These are phyloP conservation scores for Tetragonisca angustula DNA, from an alignment of 2,888 invertebrate genomes.

Conservation along the genomic window DNA sequence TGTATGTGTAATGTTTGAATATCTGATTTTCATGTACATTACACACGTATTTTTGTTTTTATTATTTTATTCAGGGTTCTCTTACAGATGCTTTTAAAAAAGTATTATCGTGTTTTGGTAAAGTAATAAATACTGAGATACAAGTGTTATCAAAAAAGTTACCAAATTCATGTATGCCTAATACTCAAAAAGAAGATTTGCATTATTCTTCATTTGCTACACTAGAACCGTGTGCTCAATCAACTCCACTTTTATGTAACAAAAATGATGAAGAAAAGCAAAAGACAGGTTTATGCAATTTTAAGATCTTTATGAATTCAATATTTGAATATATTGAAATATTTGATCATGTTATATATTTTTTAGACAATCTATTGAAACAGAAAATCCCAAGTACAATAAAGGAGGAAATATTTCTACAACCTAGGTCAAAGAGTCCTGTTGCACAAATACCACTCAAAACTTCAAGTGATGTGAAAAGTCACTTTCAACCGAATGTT, in stretches of 20 bases:
- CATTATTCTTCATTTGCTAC: too few species aligned
- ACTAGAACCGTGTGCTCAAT: conserved; percentile 33
- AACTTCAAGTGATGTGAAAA: background rate
- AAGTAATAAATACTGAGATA: conserved; percentile 50
- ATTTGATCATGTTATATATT: background rate
- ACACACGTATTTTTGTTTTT: background rate
- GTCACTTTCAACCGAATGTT: background rate
- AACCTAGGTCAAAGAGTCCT: background rate
- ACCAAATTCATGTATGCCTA: background rate
- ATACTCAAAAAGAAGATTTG: background rate
- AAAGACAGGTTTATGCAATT: conserved; percentile 8
- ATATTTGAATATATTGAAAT: background rate
- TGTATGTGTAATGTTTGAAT: conserved; percentile 50
- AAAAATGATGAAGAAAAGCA: background rate
- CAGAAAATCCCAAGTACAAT: background rate
- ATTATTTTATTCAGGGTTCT: conserved; percentile 63
- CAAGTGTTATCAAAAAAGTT: conserved; percentile 21
- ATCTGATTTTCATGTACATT: background rate
- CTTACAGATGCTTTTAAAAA: conserved; percentile 69
- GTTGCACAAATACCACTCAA: background rate
- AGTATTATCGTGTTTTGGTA: conserved; percentile 69
- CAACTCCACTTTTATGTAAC: conserved; percentile 7
- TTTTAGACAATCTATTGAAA: conserved; percentile 4
- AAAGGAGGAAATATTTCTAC: background rate
- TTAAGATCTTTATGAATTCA: background rate